Evolutionary conservation across 2,888 invertebrate species (phyloP).

Genomic region (Stomorhina lunata): DNA sequence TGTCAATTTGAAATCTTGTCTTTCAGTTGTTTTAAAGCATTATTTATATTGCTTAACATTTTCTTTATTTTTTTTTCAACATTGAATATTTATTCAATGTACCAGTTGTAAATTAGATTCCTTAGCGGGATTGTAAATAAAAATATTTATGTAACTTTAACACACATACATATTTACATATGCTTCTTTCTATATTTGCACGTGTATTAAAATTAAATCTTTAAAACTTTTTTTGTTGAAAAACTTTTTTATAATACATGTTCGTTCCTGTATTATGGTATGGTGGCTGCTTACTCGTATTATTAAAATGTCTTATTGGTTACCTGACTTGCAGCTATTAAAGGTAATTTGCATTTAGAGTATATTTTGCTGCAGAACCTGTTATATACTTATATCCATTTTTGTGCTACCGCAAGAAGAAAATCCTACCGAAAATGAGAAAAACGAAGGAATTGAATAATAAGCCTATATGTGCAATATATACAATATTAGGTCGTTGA

Average conservation of each 20-base stretch:
- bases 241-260: no score
- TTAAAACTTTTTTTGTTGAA: neutral
- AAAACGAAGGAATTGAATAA: conserved; percentile 10
- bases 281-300: no score
- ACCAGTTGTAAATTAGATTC: neutral
- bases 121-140: neutral
- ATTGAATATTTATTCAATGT: neutral
- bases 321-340: conserved; percentile 68
- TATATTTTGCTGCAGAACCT: conserved; percentile 21
- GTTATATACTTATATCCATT: neutral
- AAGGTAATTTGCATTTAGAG: conserved; percentile 69
- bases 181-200: neutral
- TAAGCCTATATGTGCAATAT: neutral
- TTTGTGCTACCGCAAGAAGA: neutral
- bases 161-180: neutral
- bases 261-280: no score
- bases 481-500: neutral
- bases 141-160: no score
- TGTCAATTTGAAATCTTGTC: neutral
- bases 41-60: neutral
- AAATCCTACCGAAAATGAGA: neutral
- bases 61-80: neutral
- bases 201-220: neutral
- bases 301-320: conserved; percentile 50
- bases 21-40: neutral